Percentiles rank a stretch among this genome's conserved stretches.
Conservation (phyloP, 2,888 invertebrate genomes). For the Scrobipalpa atriplicella region DNA sequence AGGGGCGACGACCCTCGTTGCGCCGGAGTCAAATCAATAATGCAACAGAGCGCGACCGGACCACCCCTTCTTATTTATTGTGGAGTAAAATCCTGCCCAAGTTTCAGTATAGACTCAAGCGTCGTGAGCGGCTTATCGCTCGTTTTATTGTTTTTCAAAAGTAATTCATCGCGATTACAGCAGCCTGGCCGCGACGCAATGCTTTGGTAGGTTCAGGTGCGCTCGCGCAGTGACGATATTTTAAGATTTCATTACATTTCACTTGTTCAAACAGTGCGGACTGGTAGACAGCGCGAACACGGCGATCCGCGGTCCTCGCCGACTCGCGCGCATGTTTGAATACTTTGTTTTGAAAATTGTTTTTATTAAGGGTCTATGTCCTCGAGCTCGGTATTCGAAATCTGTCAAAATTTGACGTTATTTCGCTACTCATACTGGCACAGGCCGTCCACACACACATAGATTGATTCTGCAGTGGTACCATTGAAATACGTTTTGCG, state of each 20-base stretch:
- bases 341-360: slow-evolving; percentile 18
- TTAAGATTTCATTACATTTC: slow-evolving; percentile 60
- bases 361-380: too few species aligned
- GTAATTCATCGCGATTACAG: slow-evolving; percentile 70
- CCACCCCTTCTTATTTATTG: slow-evolving; percentile 42
- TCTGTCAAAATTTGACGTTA: too few species aligned
- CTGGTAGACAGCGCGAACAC: slow-evolving; percentile 29
- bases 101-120: slow-evolving; percentile 16
- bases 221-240: slow-evolving; percentile 44
- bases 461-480: too few species aligned
- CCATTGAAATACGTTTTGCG: too few species aligned
- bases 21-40: slow-evolving; percentile 77
- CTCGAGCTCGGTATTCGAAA: too few species aligned
- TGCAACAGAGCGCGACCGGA: slow-evolving; percentile 48
- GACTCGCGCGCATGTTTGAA: slow-evolving; percentile 30
- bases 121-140: slow-evolving; percentile 62
- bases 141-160: slow-evolving; percentile 75
- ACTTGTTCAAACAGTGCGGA: slow-evolving; percentile 51
- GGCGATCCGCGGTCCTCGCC: slow-evolving; percentile 28
- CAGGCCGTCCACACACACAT: too few species aligned
- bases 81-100: slow-evolving; percentile 35
- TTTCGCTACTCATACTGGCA: too few species aligned
- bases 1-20: slow-evolving; percentile 62
- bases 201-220: slow-evolving; percentile 73
- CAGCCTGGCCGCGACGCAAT: slow-evolving; percentile 55